These are phyloP conservation scores for Adelognathus sp. DNA, from an alignment of 2,888 invertebrate species.

Conservation along the genomic window DNA sequence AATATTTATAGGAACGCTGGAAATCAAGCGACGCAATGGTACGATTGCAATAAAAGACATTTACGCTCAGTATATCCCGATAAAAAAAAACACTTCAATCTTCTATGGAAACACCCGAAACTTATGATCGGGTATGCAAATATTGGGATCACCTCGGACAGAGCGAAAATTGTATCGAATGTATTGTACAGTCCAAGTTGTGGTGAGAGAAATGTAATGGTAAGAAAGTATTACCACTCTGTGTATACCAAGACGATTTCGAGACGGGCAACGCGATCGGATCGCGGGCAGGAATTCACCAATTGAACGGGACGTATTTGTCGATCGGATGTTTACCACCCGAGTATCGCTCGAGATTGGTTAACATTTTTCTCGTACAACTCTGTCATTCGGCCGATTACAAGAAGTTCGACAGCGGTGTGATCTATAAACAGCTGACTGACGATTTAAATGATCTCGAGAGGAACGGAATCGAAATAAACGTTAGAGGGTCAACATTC, in stretches of 20 bases:
- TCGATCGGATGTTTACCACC: conserved; percentile 15
- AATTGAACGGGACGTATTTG: conserved; percentile 21
- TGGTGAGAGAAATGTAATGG: conserved; percentile 1
- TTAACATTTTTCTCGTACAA: conserved; percentile 21
- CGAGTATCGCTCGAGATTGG: conserved; percentile 9
- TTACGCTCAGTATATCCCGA: conserved; percentile 9
- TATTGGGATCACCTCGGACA: conserved; percentile 4
- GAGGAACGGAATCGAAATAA: not conserved
- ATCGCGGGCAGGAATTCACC: conserved; percentile 22
- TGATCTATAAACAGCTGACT: conserved; percentile 14
- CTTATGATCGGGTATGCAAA: not conserved
- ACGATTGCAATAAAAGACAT: conserved; percentile 18
- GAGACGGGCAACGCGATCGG: conserved; percentile 41
- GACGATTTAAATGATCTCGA: conserved; percentile 27
- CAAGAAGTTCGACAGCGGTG: not conserved
- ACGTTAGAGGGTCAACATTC: not conserved
- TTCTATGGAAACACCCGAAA: conserved; percentile 1
- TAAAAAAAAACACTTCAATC: conserved; percentile 10
- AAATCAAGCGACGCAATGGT: conserved; percentile 1
- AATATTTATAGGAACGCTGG: conserved; percentile 6
- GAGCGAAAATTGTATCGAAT: not conserved
- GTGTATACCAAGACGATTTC: conserved; percentile 40
- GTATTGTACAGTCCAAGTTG: conserved; percentile 15
- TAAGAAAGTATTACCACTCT: conserved; percentile 5
- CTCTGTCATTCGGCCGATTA: conserved; percentile 28